These are phyloP conservation scores for Drosophila kepulauana DNA, from an alignment of 1,140 invertebrate species.

Conservation along the genomic window DNA sequence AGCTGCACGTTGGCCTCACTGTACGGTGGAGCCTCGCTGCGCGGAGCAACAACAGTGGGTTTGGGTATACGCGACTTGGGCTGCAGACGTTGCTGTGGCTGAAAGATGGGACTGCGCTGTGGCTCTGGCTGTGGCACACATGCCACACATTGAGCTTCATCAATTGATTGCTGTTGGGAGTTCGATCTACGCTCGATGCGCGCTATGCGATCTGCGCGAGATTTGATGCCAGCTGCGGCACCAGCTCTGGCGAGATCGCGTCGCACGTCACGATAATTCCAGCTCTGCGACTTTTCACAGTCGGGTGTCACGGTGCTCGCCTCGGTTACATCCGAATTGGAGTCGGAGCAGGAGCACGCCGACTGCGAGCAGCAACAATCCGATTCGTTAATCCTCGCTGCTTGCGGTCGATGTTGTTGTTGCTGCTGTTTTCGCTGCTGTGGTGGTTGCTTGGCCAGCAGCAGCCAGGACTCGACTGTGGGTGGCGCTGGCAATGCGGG, in stretches of 20 bases:
- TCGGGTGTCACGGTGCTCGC: conserved; percentile 46
- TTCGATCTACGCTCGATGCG: conserved; percentile 61
- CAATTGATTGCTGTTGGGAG: conserved; percentile 6
- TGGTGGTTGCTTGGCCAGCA: conserved; percentile 46
- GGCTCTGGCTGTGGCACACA: conserved; percentile 36
- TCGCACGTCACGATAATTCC: conserved; percentile 59
- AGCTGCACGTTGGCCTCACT: conserved; percentile 51
- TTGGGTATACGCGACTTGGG: conserved; percentile 53
- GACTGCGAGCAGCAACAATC: conserved; percentile 50
- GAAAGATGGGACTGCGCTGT: background rate
- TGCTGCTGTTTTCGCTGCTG: conserved; percentile 10
- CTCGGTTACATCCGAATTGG: conserved; percentile 41
- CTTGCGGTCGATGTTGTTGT: background rate
- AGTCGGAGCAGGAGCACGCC: conserved; percentile 45
- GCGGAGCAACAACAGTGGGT: conserved; percentile 1
- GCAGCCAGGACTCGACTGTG: conserved; percentile 66
- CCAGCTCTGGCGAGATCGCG: conserved; percentile 36
- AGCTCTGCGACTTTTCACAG: conserved; percentile 64
- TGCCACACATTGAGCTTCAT: conserved; percentile 14
- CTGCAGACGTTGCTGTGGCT: background rate
- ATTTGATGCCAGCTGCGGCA: conserved; percentile 47
- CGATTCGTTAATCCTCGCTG: conserved; percentile 2
- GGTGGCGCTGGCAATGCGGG: conserved; percentile 47
- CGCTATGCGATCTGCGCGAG: conserved; percentile 75
- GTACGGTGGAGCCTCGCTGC: conserved; percentile 17